These are phyloP conservation scores for Threskiornis aethiopicus DNA, from an alignment of 2,797 vertebrate genomes.

Conservation along the genomic window DNA sequence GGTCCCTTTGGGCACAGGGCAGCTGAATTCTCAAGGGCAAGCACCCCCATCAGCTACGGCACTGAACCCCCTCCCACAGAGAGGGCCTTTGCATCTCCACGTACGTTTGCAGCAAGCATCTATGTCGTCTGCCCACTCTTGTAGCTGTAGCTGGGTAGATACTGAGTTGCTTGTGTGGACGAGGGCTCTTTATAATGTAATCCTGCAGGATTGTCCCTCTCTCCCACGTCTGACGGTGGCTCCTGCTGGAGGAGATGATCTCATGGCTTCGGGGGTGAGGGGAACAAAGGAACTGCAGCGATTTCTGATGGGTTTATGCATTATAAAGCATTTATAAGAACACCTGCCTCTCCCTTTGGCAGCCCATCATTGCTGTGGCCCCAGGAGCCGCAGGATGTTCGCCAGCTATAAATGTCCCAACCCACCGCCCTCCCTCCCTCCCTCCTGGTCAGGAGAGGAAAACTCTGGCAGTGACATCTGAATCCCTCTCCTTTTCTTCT, in stretches of 20 bases:
- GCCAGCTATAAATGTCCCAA: not conserved
- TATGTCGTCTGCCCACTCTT: not conserved
- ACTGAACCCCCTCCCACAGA: not conserved
- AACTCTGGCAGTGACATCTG: not conserved
- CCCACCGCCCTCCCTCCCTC: not conserved
- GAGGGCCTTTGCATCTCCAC: not conserved
- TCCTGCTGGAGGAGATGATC: not conserved
- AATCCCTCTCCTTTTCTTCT: not conserved
- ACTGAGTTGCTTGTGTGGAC: not conserved
- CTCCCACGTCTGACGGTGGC: fast-evolving
- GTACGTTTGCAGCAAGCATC: not conserved
- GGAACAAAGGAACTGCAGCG: not conserved
- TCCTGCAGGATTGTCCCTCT: not conserved
- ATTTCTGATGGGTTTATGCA: not conserved
- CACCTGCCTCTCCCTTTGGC: not conserved
- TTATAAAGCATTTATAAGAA: conserved; percentile 41
- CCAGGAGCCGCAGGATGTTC: not conserved
- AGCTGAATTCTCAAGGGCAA: conserved; percentile 25
- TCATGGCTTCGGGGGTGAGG: not conserved
- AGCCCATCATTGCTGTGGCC: not conserved
- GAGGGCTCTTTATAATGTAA: conserved; percentile 13
- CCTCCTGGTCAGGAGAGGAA: not conserved
- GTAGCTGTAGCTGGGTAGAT: not conserved
- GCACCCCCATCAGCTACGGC: not conserved
- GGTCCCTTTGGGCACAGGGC: not conserved